Conservation (phyloP, 1,140 invertebrate species). For the Venturia canescens region DNA sequence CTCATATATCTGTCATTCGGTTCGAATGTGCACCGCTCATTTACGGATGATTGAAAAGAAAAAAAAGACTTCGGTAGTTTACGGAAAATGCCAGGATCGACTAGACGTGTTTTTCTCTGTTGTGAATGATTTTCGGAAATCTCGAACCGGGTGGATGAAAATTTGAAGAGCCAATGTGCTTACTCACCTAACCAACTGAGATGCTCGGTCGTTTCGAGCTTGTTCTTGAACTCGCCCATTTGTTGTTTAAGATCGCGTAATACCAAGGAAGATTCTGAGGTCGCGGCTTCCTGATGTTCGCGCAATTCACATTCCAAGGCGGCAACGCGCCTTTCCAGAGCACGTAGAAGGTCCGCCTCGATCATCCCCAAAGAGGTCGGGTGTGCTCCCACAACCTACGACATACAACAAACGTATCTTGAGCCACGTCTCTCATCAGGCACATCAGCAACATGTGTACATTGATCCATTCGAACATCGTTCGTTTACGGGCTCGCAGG, state of each 20-base stretch:
- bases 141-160: background rate
- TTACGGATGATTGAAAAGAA: conserved; percentile 38
- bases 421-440: background rate
- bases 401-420: conserved; percentile 19
- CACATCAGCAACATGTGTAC: background rate
- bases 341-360: conserved; percentile 76
- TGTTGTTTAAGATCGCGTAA: conserved; percentile 81
- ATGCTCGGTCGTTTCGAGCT: conserved; percentile 84
- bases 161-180: conserved; percentile 20
- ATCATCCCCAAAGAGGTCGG: conserved; percentile 75
- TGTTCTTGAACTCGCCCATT: conserved; percentile 82
- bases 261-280: conserved; percentile 72
- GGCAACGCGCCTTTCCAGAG: conserved; percentile 78
- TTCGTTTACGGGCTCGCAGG: too few species aligned
- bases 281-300: conserved; percentile 68
- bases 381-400: conserved; percentile 73
- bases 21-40: conserved; percentile 42
- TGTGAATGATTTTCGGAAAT: background rate
- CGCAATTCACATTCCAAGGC: conserved; percentile 80
- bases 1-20: conserved; percentile 65
- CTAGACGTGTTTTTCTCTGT: conserved; percentile 44
- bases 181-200: conserved; percentile 84
- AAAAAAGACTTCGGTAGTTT: conserved; percentile 12
- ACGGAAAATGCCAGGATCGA: conserved; percentile 13
- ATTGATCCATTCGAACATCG: too few species aligned